These are phyloP conservation scores for Callitettix versicolor DNA, from an alignment of 1,140 invertebrate genomes.

Conservation along the genomic window DNA sequence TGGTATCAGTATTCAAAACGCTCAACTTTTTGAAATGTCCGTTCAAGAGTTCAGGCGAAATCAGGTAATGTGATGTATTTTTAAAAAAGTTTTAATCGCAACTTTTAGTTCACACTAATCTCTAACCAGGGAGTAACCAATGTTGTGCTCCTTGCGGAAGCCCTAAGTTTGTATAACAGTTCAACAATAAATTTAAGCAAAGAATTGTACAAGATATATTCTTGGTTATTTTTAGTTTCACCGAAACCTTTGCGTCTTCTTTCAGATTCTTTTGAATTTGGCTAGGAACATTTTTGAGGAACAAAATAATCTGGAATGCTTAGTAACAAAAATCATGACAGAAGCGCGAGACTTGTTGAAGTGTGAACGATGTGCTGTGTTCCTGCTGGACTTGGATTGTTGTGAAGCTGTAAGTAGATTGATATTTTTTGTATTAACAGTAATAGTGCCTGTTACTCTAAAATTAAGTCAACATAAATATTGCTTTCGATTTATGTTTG, in stretches of 20 bases:
- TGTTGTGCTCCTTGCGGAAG: no score
- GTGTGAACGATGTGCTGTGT: slow-evolving; percentile 85
- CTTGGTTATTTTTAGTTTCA: no score
- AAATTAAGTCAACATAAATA: no score
- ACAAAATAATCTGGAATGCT: slow-evolving; percentile 83
- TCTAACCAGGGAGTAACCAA: no score
- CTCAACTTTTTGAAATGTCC: slow-evolving; percentile 89
- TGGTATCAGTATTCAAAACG: slow-evolving; percentile 94
- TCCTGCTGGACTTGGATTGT: slow-evolving; percentile 73
- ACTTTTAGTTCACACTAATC: no score
- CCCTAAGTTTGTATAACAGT: no score
- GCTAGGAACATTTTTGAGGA: slow-evolving; percentile 85
- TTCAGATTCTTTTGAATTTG: slow-evolving; percentile 69
- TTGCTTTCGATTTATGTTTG: neutral
- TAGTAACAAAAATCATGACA: slow-evolving; percentile 94
- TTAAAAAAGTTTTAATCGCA: no score
- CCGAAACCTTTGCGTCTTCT: no score
- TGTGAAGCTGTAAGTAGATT: slow-evolving; percentile 59
- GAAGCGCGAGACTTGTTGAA: slow-evolving; percentile 86
- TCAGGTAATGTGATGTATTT: slow-evolving; percentile 64
- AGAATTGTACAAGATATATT: no score
- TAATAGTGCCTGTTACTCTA: no score
- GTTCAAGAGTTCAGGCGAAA: slow-evolving; percentile 87
- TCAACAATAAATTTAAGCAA: no score
- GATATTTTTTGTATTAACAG: neutral